A percentile compares a stretch with the other conserved stretches of the same genome.
phyloP scores from a whole-genome alignment of 2,797 vertebrate species.

The Danio albolineatus region DNA sequence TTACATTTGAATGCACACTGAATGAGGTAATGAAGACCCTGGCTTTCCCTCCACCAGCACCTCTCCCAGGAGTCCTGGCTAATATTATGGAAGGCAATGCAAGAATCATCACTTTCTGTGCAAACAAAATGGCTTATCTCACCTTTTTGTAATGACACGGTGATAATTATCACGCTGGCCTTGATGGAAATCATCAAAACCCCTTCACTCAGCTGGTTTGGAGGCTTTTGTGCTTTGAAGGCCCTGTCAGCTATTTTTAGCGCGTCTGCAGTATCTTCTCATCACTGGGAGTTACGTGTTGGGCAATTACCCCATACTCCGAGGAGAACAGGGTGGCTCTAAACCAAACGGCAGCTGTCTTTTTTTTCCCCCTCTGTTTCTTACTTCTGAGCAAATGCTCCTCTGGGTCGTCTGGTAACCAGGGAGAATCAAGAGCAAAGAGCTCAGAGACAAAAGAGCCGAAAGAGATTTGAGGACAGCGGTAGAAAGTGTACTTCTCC shows the following conservation, averaged over 20 bases:
- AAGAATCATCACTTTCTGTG: slow-evolving; percentile 62
- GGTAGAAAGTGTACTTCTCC: neutral
- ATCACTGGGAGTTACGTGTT: slow-evolving; percentile 69
- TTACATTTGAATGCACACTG: neutral
- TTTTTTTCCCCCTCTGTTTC: neutral
- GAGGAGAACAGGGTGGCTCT: slow-evolving; percentile 47
- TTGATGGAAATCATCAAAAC: slow-evolving; percentile 73
- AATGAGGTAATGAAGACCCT: neutral
- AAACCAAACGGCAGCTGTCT: slow-evolving; percentile 37
- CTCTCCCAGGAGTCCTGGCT: neutral
- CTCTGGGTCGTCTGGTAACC: slow-evolving; percentile 51
- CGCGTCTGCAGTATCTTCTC: slow-evolving; percentile 74
- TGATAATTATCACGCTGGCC: slow-evolving; percentile 73
- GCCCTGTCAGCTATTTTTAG: slow-evolving; percentile 80
- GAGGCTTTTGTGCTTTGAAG: slow-evolving; percentile 75
- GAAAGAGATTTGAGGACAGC: slow-evolving; percentile 28
- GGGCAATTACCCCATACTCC: slow-evolving; percentile 60
- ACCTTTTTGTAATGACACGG: slow-evolving; percentile 72
- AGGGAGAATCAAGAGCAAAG: slow-evolving; percentile 36
- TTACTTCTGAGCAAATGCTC: neutral
- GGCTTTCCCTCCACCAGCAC: neutral
- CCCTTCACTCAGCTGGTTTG: slow-evolving; percentile 72
- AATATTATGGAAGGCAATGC: slow-evolving; percentile 10
- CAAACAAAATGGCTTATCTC: slow-evolving; percentile 72
- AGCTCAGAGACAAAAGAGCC: neutral